Conservation (phyloP, 2,888 invertebrate species). For the Rotaria socialis region DNA sequence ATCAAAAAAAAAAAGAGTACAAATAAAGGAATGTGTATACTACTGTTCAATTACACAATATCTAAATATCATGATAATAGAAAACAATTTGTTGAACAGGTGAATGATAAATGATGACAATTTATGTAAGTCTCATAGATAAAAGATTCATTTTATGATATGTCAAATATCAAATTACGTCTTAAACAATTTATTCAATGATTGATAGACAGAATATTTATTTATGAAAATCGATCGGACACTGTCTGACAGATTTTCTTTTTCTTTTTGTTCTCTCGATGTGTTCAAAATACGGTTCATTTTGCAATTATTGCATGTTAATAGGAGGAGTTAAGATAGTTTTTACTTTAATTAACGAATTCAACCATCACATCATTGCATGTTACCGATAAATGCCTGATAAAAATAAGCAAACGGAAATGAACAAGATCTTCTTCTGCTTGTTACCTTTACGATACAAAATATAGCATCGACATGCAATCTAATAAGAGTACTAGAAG, state of each 20-base stretch:
- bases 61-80: background rate
- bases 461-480: background rate
- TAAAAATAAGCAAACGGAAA: constrained; percentile 2
- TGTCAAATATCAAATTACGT: constrained; percentile 2
- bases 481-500: background rate
- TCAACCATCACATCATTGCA: background rate
- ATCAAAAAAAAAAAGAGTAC: background rate
- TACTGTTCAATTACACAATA: background rate
- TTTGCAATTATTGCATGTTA: background rate
- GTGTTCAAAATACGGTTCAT: too few species aligned
- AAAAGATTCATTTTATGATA: background rate
- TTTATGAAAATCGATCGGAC: background rate
- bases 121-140: background rate
- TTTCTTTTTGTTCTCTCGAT: background rate
- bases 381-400: background rate
- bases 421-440: background rate
- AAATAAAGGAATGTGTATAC: background rate
- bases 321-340: background rate
- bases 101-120: background rate
- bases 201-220: constrained; percentile 19
- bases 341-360: background rate
- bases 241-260: background rate
- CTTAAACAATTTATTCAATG: background rate
- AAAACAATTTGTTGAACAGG: background rate
- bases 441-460: background rate